Evolutionary conservation across 2,113 vertebrate species (phyloP), one percentile per base, ranked within the genome.

Genomic region (Maccullochella peelii): DNA sequence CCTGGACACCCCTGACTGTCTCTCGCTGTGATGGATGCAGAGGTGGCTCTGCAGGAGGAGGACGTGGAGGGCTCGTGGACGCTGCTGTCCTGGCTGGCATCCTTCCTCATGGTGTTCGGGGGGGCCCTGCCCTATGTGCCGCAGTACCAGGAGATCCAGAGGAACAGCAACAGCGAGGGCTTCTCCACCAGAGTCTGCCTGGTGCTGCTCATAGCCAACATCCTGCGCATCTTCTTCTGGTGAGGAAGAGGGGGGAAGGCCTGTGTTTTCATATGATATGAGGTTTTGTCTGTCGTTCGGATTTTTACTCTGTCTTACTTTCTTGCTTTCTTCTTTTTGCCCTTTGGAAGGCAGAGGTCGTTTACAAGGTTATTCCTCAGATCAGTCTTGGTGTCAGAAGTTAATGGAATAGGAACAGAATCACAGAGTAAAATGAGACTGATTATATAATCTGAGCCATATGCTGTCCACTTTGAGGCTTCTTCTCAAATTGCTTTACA

Each of bases 141-240:
- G 0, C 96, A 97, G 87, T 97, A 95, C 87, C 95, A 95, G 93
- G 95, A 96, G 77, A 96, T 97, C 83, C 94, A 90, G 79, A 94
- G 76, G 79, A 96, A 85, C 72, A 90, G 83, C 81, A 96, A 89
- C 89, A 90, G 95, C 0, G 96, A 96, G 7, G 96, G 96, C 18
- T 97, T 97, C 93, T 96, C 96, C 79, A 97, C 95, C 69, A 87
- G 94, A 50, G 95, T 97, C 38, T 97, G 96, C 74, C 84, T 97
- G 77, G 94, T 96, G 73, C 92, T 97, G 89, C 95, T 97, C 79
- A 33, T 96, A 1, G 96, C 96, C 80, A 97, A 96, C 90, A 97
- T 97, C 78, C 84, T 97, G 55, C 94, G 96, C 42, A 95, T 97
- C 75, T 96, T 96, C 87, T 97, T 97, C 89, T 97, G 96, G 96